Percentiles rank a stretch among this genome's conserved stretches.
Evolutionary conservation across 2,797 vertebrate species (phyloP).

Genomic region (Sciurus carolinensis): DNA sequence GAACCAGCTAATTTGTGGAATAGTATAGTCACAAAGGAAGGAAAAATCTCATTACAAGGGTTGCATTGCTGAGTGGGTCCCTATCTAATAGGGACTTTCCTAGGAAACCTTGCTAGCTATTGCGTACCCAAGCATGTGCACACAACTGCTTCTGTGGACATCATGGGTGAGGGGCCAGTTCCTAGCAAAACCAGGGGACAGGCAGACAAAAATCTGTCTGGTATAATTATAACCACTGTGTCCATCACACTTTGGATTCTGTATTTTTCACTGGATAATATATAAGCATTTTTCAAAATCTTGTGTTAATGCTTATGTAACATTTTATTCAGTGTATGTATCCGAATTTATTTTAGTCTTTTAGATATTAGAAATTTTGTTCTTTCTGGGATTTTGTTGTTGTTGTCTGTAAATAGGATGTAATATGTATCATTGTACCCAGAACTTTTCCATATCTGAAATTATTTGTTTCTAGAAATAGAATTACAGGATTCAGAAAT

Average conservation of each 20-base stretch:
- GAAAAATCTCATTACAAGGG: conserved; percentile 2
- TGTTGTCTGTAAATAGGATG: not conserved
- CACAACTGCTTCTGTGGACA: not conserved
- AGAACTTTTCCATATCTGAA: conserved; percentile 1
- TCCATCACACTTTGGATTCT: not conserved
- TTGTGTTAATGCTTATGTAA: conserved; percentile 39
- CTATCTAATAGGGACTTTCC: not conserved
- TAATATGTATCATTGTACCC: not conserved
- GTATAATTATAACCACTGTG: not conserved
- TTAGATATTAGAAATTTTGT: conserved; percentile 18
- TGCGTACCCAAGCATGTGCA: not conserved
- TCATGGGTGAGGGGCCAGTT: not conserved
- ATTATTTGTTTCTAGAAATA: conserved; percentile 35
- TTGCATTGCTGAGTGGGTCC: not conserved
- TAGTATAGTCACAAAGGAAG: not conserved
- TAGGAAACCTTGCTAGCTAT: not conserved
- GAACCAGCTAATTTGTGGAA: conserved; percentile 4
- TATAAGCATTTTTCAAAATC: conserved; percentile 45
- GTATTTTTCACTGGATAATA: not conserved
- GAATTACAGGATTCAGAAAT: conserved; percentile 7
- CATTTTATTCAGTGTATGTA: not conserved
- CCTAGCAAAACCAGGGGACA: not conserved
- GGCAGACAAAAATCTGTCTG: not conserved
- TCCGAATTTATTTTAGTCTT: conserved; percentile 56
- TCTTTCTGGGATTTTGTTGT: not conserved